Evolutionary conservation across 1,140 invertebrate genomes (phyloP), one percentile per base, ranked within the genome.

Genomic region (Drepana arcuata): DNA sequence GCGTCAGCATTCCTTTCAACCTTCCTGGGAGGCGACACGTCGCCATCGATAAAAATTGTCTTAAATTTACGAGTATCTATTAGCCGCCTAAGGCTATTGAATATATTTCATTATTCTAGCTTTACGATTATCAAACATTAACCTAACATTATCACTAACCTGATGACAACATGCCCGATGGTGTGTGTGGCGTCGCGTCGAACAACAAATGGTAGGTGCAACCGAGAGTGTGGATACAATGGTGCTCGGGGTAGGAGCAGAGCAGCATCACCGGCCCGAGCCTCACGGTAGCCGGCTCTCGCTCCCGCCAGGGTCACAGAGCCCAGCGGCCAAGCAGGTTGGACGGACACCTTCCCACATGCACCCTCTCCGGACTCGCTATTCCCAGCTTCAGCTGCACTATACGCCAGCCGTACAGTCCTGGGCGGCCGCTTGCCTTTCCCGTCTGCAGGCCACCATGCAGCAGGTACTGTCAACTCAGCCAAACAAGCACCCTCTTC

Each of bases 401-500:
- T 93, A 62, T 95, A 95, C 1, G 92, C 89, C 2, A 95, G 87
- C 71, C 92, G 89, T 11, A 94, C 90, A 34, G 90, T 84, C 42
- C 89, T 85, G 16, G 91, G 91, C 50, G 79, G 85, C 53, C 68
- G 85, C 64, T 70, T 86, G 54, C 71, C 86, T 16, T 85, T 85
- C 5, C 87, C 86, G 49, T 85, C 86, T 0, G 91, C 87, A 12
- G 93, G 91, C 94, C 94, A 97, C 94, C 95, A 97, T 24, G 88
- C 86, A 0, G 93, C 89, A 0, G 95, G 95, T 5, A 97, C 87
- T 0, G 85, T 84, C 18, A 87, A 38, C 57, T 94, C 92, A 1
- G 94, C 94, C 25, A 97, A 83, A 57, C 95, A 97, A 0, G 95
- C 94, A 0, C 93, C 94, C 56, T 96, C 94, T 49, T 94, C 92